A percentile compares a stretch with the other conserved stretches of the same genome.
phyloP scores from a whole-genome alignment of 2,113 vertebrate species.

The Microtus ochrogaster region DNA sequence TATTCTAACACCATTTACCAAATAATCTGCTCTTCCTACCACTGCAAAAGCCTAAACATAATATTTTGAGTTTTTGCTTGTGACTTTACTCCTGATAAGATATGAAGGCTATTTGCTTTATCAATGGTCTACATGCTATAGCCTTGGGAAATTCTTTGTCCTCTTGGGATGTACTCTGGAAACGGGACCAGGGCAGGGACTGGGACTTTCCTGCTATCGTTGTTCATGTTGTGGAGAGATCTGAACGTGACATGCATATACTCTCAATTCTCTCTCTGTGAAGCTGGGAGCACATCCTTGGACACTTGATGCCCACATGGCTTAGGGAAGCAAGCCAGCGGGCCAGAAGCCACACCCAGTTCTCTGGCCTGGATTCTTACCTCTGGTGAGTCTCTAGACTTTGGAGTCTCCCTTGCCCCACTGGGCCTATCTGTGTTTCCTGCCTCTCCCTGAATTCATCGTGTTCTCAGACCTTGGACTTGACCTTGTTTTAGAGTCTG shows the following conservation, averaged over 20 bases:
- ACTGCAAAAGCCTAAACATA: background rate
- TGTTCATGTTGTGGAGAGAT: background rate
- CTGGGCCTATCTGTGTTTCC: background rate
- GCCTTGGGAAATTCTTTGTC: background rate
- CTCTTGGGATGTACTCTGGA: background rate
- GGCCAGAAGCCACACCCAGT: background rate
- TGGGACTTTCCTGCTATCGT: background rate
- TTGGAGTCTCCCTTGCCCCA: background rate
- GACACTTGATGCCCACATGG: background rate
- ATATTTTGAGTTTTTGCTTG: background rate
- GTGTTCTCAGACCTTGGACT: conserved; percentile 47
- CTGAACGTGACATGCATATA: background rate
- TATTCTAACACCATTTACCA: background rate
- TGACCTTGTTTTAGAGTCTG: background rate
- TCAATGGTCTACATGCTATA: background rate
- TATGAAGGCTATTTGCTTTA: background rate
- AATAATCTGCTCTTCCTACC: background rate
- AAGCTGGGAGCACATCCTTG: background rate
- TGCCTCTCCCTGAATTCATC: background rate
- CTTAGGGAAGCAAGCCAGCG: background rate
- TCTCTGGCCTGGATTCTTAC: background rate
- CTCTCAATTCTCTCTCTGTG: background rate
- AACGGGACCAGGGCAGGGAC: background rate
- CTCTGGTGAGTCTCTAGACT: background rate
- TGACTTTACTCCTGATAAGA: background rate